These are phyloP conservation scores for Egretta garzetta DNA, from an alignment of 2,113 vertebrate genomes.

Conservation along the genomic window DNA sequence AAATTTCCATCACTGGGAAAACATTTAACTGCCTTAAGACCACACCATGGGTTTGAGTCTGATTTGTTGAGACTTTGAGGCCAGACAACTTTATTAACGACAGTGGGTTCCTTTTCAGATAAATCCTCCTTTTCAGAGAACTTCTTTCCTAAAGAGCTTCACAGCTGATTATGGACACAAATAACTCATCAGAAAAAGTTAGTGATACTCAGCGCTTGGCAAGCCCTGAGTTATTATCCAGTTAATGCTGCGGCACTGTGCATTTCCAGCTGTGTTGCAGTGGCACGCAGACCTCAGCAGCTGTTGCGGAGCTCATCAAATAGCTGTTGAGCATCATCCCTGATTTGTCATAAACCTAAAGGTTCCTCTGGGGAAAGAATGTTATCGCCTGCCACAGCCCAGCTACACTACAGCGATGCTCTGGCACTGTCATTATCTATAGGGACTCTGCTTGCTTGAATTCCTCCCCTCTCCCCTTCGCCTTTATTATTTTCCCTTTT, in stretches of 20 bases:
- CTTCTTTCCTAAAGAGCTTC: constrained; percentile 40
- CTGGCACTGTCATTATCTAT: background rate
- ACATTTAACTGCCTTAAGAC: background rate
- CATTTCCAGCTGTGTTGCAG: constrained; percentile 67
- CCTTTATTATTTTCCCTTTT: background rate
- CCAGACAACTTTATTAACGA: constrained; percentile 1
- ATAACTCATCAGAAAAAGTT: constrained; percentile 62
- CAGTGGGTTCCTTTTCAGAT: background rate
- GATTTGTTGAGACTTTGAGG: background rate
- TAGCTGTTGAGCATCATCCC: constrained; percentile 62
- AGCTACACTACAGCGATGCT: background rate
- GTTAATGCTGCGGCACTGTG: constrained; percentile 34
- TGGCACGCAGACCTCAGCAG: constrained; percentile 50
- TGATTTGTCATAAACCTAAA: constrained; percentile 64
- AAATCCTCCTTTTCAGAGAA: constrained; percentile 37
- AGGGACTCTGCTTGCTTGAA: background rate
- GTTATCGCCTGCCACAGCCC: background rate
- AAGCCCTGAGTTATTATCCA: constrained; percentile 50
- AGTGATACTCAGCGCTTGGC: constrained; percentile 18
- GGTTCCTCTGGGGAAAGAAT: constrained; percentile 47
- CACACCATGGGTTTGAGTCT: background rate
- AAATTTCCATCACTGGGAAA: background rate
- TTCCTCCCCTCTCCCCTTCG: background rate
- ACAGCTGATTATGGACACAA: constrained; percentile 50
- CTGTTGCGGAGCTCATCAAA: constrained; percentile 65